Evolutionary conservation across 2,797 vertebrate species (phyloP).

Genomic region (Clarias pachynema): DNA sequence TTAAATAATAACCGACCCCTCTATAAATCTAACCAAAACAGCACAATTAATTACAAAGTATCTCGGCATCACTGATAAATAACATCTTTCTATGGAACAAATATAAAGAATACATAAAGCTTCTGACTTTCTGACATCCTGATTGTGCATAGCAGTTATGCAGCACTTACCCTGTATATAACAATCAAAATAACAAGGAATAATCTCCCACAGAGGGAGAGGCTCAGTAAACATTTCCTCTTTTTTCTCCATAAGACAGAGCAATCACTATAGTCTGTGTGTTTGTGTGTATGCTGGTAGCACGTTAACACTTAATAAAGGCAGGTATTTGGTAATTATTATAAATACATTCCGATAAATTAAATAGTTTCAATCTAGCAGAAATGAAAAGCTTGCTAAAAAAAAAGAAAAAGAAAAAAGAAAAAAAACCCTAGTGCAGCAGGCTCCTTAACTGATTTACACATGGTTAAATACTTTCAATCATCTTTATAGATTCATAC

Average conservation of each 20-base stretch:
- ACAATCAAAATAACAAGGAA: not conserved
- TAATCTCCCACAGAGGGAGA: not conserved
- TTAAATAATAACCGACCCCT: not conserved
- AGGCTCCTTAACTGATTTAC: not conserved
- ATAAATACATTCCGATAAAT: not conserved
- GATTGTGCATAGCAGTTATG: not conserved
- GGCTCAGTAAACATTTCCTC: not conserved
- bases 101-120: constrained; percentile 8
- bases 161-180: constrained; percentile 2
- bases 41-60: not conserved
- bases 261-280: not conserved
- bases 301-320: not conserved
- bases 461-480: not conserved
- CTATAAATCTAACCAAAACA: not conserved
- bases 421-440: not conserved
- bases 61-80: not conserved
- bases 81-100: not conserved
- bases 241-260: not conserved
- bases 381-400: no score
- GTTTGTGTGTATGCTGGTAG: not conserved
- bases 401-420: not conserved
- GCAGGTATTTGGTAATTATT: not conserved
- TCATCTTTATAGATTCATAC: not conserved
- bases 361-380: not conserved
- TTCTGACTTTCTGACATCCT: not conserved